phyloP scores from a whole-genome alignment of 2,888 invertebrate genomes.

The Ditula angustiorana region DNA sequence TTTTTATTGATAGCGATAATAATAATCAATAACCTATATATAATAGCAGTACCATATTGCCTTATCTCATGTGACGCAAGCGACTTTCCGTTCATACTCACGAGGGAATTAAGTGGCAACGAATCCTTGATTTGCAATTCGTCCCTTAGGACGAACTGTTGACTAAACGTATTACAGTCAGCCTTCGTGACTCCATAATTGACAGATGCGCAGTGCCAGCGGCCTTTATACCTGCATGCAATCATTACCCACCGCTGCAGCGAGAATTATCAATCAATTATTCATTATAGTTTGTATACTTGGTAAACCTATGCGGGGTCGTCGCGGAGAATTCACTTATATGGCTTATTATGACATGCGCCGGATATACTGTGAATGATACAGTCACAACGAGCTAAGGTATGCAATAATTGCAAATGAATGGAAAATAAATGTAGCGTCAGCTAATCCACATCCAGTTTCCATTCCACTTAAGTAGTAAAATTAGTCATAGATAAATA shows the following conservation, averaged over 20 bases:
- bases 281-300: conserved; percentile 50
- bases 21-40: conserved; percentile 41
- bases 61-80: conserved; percentile 16
- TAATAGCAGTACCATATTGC: not conserved
- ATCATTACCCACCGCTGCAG: conserved; percentile 49
- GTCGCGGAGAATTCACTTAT: conserved; percentile 10
- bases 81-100: not conserved
- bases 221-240: conserved; percentile 58
- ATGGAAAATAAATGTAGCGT: conserved; percentile 57
- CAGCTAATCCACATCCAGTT: conserved; percentile 6
- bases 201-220: conserved; percentile 48
- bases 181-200: conserved; percentile 60
- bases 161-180: conserved; percentile 46
- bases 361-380: conserved; percentile 49
- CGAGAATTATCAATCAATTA: conserved; percentile 48
- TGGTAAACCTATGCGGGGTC: conserved; percentile 43
- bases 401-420: conserved; percentile 51
- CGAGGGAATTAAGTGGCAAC: conserved; percentile 21
- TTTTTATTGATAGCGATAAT: conserved; percentile 45
- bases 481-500: conserved; percentile 24
- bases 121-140: conserved; percentile 41
- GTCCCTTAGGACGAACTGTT: conserved; percentile 56
- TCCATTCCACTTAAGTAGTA: conserved; percentile 14
- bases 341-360: conserved; percentile 34
- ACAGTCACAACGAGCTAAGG: conserved; percentile 41